These are phyloP conservation scores for Alcedo quadribrachys DNA, from an alignment of 2,797 vertebrate species.

Conservation along the genomic window DNA sequence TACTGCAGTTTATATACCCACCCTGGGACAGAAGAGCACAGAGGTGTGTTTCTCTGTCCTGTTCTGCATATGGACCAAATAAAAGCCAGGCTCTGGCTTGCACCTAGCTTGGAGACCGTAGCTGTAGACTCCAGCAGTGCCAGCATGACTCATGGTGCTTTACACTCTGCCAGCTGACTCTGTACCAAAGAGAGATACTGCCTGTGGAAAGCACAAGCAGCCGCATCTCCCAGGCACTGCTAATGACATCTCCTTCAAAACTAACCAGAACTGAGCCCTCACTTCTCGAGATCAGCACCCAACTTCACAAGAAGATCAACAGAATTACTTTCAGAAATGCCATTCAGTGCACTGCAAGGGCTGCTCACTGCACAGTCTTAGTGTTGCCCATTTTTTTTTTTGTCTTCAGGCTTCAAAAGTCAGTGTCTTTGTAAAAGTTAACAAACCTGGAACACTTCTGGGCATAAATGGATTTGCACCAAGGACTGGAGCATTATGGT, in stretches of 20 bases:
- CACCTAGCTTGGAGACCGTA: not conserved
- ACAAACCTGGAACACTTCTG: not conserved
- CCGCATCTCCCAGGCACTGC: not conserved
- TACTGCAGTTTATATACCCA: not conserved
- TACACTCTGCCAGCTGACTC: not conserved
- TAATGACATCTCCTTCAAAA: not conserved
- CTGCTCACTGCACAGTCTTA: not conserved
- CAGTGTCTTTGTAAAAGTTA: not conserved
- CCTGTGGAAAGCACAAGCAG: not conserved
- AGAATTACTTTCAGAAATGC: constrained; percentile 10
- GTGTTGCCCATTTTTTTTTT: not conserved
- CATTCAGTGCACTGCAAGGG: not conserved
- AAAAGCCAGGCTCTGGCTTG: not conserved
- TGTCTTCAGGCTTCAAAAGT: not conserved
- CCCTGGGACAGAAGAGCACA: not conserved
- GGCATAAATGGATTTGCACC: not conserved
- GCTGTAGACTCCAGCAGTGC: not conserved
- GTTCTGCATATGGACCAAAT: not conserved
- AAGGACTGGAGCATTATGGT: not conserved
- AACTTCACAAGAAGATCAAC: not conserved
- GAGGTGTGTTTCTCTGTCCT: not conserved
- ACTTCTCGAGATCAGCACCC: rapidly evolving
- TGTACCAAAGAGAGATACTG: not conserved
- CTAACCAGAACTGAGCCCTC: not conserved
- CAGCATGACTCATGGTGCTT: not conserved